These are phyloP conservation scores for Lycaena phlaeas DNA, from an alignment of 2,888 invertebrate species.

Conservation along the genomic window DNA sequence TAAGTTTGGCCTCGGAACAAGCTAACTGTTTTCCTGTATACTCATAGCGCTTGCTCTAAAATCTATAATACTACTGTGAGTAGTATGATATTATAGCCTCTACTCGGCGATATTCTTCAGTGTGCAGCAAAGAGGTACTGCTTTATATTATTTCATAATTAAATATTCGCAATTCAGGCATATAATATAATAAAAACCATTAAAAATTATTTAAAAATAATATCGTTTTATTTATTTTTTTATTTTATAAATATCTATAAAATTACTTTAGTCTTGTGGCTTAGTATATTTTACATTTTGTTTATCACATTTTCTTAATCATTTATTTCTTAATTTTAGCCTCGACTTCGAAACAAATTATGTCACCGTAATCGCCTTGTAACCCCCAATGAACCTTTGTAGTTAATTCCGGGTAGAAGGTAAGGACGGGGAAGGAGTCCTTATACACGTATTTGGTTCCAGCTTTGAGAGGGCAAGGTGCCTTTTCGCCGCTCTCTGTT, in stretches of 20 bases:
- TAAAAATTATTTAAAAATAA: neutral
- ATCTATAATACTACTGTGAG: too few relatives aligned
- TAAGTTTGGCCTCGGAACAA: too few relatives aligned
- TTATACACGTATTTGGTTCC: conserved; percentile 80
- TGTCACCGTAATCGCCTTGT: conserved; percentile 43
- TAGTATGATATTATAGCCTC: too few relatives aligned
- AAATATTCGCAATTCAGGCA: neutral
- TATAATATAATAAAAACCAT: neutral
- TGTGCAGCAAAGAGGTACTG: too few relatives aligned
- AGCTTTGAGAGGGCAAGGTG: conserved; percentile 78
- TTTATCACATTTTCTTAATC: neutral
- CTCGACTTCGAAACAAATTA: conserved; percentile 79
- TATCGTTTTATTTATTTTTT: neutral
- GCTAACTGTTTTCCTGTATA: too few relatives aligned
- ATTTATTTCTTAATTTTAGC: conserved; percentile 64
- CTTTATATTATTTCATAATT: too few relatives aligned
- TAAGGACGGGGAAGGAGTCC: conserved; percentile 71
- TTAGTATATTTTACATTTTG: too few relatives aligned
- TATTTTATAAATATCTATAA: neutral
- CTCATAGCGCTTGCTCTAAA: too few relatives aligned
- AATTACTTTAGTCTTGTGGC: neutral
- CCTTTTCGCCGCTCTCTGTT: conserved; percentile 68
- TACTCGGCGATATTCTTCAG: too few relatives aligned
- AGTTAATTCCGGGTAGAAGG: conserved; percentile 62
- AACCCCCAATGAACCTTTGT: conserved; percentile 79